These are phyloP conservation scores for Holothuria glaberrima DNA, from an alignment of 35 echinoderm and acorn worm genomes.

Conservation along the genomic window DNA sequence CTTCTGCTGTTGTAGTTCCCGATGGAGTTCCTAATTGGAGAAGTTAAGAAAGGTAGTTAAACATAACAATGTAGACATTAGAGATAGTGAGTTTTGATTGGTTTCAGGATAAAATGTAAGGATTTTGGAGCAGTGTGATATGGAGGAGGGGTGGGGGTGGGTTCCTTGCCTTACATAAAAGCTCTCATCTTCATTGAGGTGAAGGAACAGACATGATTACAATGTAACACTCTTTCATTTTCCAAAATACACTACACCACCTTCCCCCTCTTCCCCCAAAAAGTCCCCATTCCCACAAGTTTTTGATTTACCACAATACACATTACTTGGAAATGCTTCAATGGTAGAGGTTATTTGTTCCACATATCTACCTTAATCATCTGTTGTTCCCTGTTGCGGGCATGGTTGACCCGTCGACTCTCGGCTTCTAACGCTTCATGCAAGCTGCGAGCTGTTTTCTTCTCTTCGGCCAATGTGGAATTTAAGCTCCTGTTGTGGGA, in stretches of 20 bases:
- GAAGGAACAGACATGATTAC: no score
- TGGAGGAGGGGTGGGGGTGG: no score
- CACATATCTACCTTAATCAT: slow-evolving; percentile 81
- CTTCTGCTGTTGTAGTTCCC: slow-evolving; percentile 71
- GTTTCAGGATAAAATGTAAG: not conserved
- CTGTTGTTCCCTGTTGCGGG: slow-evolving; percentile 77
- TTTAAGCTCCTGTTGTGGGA: slow-evolving; percentile 51
- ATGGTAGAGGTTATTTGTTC: no score
- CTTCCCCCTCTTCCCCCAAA: no score
- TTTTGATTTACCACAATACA: no score
- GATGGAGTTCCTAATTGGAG: slow-evolving; percentile 71
- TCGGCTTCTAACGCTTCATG: slow-evolving; percentile 66
- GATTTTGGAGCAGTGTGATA: no score
- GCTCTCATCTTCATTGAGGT: no score
- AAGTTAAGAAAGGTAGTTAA: not conserved
- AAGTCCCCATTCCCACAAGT: no score
- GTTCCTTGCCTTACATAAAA: no score
- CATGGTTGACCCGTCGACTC: slow-evolving; percentile 41
- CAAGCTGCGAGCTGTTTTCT: slow-evolving; percentile 63
- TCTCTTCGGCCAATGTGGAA: slow-evolving; percentile 71
- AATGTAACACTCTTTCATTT: no score
- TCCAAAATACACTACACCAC: no score
- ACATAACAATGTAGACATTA: not conserved
- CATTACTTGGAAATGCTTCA: no score
- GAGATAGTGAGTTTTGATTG: not conserved